Conservation (phyloP, 2,797 vertebrate genomes). For the Gymnoscopelus microlampas region DNA sequence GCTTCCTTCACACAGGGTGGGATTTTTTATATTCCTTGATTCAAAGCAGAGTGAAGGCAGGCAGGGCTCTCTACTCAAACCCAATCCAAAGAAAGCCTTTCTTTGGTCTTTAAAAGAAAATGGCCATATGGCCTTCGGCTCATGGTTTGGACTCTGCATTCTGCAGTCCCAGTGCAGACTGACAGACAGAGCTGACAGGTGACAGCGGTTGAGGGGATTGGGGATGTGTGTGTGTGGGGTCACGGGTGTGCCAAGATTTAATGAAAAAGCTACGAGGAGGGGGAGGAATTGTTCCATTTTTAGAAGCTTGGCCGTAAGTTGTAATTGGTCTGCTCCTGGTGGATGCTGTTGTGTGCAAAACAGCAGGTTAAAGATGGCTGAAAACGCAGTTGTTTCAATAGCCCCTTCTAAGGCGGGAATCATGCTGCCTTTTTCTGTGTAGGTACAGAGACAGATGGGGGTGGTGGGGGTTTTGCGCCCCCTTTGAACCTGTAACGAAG, state of each 20-base stretch:
- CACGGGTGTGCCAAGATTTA: slow-evolving; percentile 2
- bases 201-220: slow-evolving; percentile 52
- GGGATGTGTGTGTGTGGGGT: slow-evolving; percentile 46
- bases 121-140: slow-evolving; percentile 70
- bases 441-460: too few species aligned
- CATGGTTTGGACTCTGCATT: slow-evolving; percentile 58
- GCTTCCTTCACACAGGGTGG: too few species aligned
- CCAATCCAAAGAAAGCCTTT: slow-evolving; percentile 38
- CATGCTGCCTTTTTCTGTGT: too few species aligned
- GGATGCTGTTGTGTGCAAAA: slow-evolving; percentile 50
- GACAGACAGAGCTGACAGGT: slow-evolving; percentile 24
- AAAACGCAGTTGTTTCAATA: slow-evolving; percentile 56
- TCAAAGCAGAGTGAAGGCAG: slow-evolving; percentile 2
- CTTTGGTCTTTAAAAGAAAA: slow-evolving; percentile 60
- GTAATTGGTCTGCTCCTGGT: slow-evolving; percentile 61
- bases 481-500: too few species aligned
- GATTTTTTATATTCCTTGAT: slow-evolving; percentile 2
- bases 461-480: too few species aligned
- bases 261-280: slow-evolving; percentile 1
- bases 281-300: slow-evolving; percentile 6
- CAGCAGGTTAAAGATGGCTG: slow-evolving; percentile 11
- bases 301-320: slow-evolving; percentile 48
- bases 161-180: slow-evolving; percentile 35
- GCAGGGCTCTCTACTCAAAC: slow-evolving; percentile 11
- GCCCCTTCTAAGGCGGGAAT: too few species aligned